Evolutionary conservation across 1,140 invertebrate species (phyloP).

Genomic region (Fragariocoptes setiger): DNA sequence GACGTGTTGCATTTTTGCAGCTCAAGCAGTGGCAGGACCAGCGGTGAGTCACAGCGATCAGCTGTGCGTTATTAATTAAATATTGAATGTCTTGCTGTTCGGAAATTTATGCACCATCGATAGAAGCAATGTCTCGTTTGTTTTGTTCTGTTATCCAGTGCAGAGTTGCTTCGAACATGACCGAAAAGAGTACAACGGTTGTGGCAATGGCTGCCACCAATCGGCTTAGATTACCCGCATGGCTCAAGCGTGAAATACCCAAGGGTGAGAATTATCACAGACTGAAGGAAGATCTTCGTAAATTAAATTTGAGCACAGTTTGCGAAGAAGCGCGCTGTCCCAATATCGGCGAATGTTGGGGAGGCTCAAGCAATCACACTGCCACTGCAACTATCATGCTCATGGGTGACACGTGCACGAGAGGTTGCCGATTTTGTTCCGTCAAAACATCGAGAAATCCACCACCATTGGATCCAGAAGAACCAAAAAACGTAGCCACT

Average conservation of each 20-base stretch:
- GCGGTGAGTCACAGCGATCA: no score
- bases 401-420: constrained; percentile 64
- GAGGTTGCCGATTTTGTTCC: constrained; percentile 75
- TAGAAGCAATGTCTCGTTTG: no score
- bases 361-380: constrained; percentile 25
- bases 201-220: no score
- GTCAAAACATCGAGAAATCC: constrained; percentile 82
- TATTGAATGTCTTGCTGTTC: no score
- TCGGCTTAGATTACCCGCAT: no score
- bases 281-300: constrained; percentile 53
- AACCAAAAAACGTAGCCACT: constrained; percentile 66
- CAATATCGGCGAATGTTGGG: constrained; percentile 98
- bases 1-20: no score
- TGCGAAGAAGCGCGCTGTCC: constrained; percentile 97
- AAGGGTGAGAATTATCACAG: constrained; percentile 32
- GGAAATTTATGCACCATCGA: no score
- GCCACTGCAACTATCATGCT: constrained; percentile 34
- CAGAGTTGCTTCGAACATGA: no score
- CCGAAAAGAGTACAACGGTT: no score
- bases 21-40: no score
- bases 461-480: constrained; percentile 53
- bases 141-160: no score
- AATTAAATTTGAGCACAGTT: constrained; percentile 73
- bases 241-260: constrained; percentile 84
- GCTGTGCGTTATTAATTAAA: no score